Base-by-base conservation (phyloP, 2,797 vertebrate species). In the Premnoplex brunnescens region DNA sequence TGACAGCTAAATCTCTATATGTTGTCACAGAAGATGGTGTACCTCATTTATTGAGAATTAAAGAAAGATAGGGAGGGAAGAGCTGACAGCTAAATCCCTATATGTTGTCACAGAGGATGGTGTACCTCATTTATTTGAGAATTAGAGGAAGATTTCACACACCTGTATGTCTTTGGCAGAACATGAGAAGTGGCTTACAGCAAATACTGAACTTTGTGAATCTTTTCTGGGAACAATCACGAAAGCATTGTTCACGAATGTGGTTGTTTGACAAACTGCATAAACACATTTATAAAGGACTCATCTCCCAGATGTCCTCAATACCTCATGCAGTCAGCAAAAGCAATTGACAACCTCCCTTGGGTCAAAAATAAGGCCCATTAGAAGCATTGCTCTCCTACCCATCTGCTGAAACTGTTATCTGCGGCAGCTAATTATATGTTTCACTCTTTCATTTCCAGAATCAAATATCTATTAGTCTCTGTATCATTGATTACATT, bases 401-500 rank as follows among this genome's bases (percentile, higher is more conserved):
- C 62, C 58, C 93, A 88, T 91, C 91, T 94, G 93, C 78, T 89
- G 85, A 85, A 93, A 95, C 52, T 34, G 60, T 77, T 95, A 78
- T 59, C 69, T 84, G 49, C 85, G 67, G 54, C 73, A 84, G n/a
- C 36, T 95, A 90, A 93, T 94, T 80, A 72, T 4, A 52, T 55
- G 62, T 88, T 96, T 81, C 79, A 84, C 27, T 78, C 83, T 86
- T 93, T 86, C 28, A 63, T 74, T 86, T 67, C 39, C 88, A 76
- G 85, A 94, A 68, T 72, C 46, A 66, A 80, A 48, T 56, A 68
- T 74, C 18, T 73, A 36, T 59, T 18, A 26, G 9, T 58, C 46
- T 49, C 34, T 60, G 15, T 82, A 77, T 68, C 52, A 68, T 26
- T 56, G 54, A 85, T 77, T 71, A 44, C 30, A 55, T 67, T 56